Conservation (phyloP, 2,113 vertebrate genomes). For the Gila orcuttii region DNA sequence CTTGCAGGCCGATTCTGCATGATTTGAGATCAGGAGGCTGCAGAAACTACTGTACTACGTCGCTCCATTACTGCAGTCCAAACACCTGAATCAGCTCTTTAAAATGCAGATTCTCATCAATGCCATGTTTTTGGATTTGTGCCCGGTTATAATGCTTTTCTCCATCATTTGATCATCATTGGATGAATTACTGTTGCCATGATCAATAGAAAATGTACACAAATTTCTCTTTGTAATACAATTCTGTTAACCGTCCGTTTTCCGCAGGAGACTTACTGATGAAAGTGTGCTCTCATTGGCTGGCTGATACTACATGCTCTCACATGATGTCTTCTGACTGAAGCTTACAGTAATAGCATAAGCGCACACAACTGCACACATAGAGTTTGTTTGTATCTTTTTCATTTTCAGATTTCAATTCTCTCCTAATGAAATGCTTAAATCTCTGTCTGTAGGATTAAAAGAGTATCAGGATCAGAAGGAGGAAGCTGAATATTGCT, state of each 20-base stretch:
- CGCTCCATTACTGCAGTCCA: neutral
- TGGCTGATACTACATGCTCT: neutral
- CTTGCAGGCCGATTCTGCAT: neutral
- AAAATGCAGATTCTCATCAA: conserved; percentile 14
- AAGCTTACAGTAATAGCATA: neutral
- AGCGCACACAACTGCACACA: conserved; percentile 10
- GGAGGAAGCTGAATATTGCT: neutral
- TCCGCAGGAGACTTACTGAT: neutral
- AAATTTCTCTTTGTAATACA: neutral
- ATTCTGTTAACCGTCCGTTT: neutral
- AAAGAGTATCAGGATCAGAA: no score
- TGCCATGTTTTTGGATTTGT: neutral
- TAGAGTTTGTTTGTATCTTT: neutral
- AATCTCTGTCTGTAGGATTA: neutral
- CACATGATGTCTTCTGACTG: neutral
- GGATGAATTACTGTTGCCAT: neutral
- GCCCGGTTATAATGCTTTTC: neutral
- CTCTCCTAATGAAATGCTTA: neutral
- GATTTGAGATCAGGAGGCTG: neutral
- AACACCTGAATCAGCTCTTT: conserved; percentile 12
- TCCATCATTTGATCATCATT: conserved; percentile 12
- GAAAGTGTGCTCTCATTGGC: conserved; percentile 13
- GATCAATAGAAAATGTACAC: conserved; percentile 10
- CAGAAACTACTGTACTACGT: neutral
- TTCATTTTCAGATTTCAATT: neutral